Percentiles rank a stretch among this genome's conserved stretches.
Evolutionary conservation across 2,888 invertebrate species (phyloP).

Genomic region (Habroteleia sp.): DNA sequence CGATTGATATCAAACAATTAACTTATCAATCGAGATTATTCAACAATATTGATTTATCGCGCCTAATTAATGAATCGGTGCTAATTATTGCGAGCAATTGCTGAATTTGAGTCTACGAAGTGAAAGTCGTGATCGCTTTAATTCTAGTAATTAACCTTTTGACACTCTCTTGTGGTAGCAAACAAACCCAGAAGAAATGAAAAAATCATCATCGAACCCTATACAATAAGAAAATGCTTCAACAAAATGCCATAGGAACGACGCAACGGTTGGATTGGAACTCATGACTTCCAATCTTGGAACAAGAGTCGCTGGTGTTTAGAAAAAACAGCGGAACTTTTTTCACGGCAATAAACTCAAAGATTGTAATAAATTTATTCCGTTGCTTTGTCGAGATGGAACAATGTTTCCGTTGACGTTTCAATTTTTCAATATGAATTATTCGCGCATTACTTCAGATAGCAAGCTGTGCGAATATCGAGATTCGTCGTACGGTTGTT

Average conservation of each 20-base stretch:
- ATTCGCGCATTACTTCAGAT: conserved; percentile 24
- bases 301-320: too few species aligned
- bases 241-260: too few species aligned
- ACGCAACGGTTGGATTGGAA: too few species aligned
- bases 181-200: too few species aligned
- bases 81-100: conserved; percentile 10
- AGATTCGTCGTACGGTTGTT: conserved; percentile 33
- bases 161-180: conserved; percentile 3
- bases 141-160: conserved; percentile 41
- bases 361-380: neutral
- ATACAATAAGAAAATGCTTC: too few species aligned
- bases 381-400: neutral
- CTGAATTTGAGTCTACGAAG: conserved; percentile 1
- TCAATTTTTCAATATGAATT: conserved; percentile 44
- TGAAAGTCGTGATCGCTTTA: conserved; percentile 22
- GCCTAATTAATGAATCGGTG: conserved; percentile 23
- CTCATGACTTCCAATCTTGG: too few species aligned
- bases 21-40: conserved; percentile 26
- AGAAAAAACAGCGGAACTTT: too few species aligned
- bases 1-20: conserved; percentile 24
- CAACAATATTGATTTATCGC: conserved; percentile 15
- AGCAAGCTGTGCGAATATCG: conserved; percentile 23
- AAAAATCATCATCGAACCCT: too few species aligned
- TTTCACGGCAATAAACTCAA: conserved; percentile 4
- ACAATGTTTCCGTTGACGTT: conserved; percentile 16